Conservation (phyloP, 2,797 vertebrate genomes). For the Periparus ater region DNA sequence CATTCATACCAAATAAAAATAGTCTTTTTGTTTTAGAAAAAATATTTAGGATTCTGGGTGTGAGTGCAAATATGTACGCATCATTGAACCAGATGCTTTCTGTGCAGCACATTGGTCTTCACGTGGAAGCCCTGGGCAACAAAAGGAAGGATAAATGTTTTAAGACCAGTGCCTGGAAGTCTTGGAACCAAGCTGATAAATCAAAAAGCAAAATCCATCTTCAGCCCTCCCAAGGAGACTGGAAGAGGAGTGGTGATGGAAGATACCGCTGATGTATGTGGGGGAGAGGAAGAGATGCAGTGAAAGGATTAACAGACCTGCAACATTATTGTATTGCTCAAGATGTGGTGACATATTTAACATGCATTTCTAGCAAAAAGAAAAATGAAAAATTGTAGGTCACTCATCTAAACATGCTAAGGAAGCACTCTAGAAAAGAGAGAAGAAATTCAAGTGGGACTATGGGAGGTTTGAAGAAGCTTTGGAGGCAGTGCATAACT, state of each 20-base stretch:
- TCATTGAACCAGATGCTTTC: background rate
- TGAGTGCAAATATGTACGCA: accelerated
- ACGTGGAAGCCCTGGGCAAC: background rate
- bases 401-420: background rate
- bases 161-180: background rate
- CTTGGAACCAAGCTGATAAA: background rate
- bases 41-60: background rate
- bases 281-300: background rate
- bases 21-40: background rate
- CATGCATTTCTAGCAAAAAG: background rate
- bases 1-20: background rate
- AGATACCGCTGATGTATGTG: background rate
- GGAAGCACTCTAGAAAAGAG: background rate
- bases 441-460: background rate
- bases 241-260: background rate
- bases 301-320: background rate
- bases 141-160: background rate
- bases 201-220: background rate
- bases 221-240: background rate
- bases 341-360: background rate
- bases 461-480: background rate
- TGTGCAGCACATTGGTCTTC: background rate
- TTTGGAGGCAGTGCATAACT: background rate
- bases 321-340: accelerated
- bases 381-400: background rate